Conservation (phyloP, 2,797 vertebrate species). For the Clamator glandarius region DNA sequence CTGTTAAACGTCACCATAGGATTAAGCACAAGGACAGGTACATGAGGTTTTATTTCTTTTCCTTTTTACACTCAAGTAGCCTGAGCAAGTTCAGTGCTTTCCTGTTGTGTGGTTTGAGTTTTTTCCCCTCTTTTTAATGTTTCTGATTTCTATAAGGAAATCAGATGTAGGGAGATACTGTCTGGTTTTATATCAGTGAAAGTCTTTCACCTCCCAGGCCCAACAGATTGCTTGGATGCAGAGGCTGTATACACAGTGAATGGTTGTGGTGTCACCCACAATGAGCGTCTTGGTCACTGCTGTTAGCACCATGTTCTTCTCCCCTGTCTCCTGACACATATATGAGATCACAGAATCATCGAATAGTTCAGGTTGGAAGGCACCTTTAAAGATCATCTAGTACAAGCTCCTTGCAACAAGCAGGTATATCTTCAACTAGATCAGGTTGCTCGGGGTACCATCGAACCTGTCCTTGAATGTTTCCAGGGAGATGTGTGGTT, state of each 20-base stretch:
- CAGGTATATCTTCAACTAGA: too few relatives aligned
- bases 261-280: background rate
- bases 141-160: background rate
- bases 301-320: background rate
- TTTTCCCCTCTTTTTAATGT: background rate
- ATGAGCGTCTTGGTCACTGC: background rate
- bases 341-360: too few relatives aligned
- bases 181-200: background rate
- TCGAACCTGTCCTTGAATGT: too few relatives aligned
- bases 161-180: background rate
- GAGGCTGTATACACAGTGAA: background rate
- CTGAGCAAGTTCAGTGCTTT: background rate
- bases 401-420: too few relatives aligned
- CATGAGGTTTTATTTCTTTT: background rate
- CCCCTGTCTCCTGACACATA: background rate
- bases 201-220: background rate
- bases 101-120: background rate
- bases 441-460: too few relatives aligned
- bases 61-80: background rate
- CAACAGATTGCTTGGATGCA: background rate
- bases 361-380: too few relatives aligned
- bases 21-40: slow-evolving; percentile 21
- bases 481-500: too few relatives aligned
- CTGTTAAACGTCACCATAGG: slow-evolving; percentile 55
- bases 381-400: too few relatives aligned